phyloP scores from a whole-genome alignment of 1,140 invertebrate genomes.

The Pissodes strobi region DNA sequence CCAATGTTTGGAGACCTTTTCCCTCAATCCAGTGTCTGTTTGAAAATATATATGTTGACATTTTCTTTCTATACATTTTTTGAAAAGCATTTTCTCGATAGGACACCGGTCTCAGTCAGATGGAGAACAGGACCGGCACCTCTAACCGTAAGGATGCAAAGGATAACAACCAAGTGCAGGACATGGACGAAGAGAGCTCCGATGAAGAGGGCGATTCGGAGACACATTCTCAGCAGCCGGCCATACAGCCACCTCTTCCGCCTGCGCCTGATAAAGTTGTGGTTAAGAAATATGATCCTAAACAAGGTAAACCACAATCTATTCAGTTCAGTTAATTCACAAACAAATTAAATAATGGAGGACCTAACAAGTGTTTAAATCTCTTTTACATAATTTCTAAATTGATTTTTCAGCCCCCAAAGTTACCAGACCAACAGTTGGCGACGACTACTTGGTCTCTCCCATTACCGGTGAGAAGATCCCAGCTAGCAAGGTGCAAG shows the following conservation, averaged over 20 bases:
- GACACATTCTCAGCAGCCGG: slow-evolving; percentile 54
- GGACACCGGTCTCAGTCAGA: slow-evolving; percentile 68
- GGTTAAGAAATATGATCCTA: slow-evolving; percentile 98
- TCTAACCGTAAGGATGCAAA: slow-evolving; percentile 39
- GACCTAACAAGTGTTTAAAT: too few species aligned
- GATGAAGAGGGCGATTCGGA: slow-evolving; percentile 70
- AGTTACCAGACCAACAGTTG: slow-evolving; percentile 61
- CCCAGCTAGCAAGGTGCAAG: slow-evolving; percentile 93
- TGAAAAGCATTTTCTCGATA: slow-evolving; percentile 52
- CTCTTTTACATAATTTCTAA: too few species aligned
- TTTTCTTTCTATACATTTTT: too few species aligned
- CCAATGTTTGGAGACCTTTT: too few species aligned
- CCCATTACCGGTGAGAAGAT: slow-evolving; percentile 98
- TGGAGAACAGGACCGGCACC: slow-evolving; percentile 65
- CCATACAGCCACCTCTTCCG: slow-evolving; percentile 65
- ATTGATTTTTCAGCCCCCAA: slow-evolving; percentile 58
- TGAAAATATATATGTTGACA: too few species aligned
- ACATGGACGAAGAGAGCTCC: slow-evolving; percentile 88
- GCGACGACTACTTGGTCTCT: slow-evolving; percentile 94
- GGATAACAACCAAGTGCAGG: slow-evolving; percentile 68
- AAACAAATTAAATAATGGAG: too few species aligned
- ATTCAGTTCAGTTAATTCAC: too few species aligned
- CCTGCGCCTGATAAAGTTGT: slow-evolving; percentile 92
- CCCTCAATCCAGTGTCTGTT: too few species aligned
- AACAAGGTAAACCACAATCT: slow-evolving; percentile 73